Evolutionary conservation across 2,888 invertebrate genomes (phyloP).

Genomic region (Cephonodes hylas): DNA sequence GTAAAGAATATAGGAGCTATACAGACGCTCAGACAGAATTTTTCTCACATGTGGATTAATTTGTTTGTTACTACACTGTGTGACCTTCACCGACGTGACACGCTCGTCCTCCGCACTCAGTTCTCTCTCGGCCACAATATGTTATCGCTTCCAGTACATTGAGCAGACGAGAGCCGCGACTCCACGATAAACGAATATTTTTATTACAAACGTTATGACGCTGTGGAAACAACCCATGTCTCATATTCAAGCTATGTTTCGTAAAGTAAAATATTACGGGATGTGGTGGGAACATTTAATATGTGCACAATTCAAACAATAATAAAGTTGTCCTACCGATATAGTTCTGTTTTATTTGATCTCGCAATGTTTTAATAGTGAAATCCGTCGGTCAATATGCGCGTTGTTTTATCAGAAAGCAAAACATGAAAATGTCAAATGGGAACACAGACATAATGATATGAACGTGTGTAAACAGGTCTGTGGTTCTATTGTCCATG

Average conservation of each 20-base stretch:
- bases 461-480: no score
- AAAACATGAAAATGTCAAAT: no score
- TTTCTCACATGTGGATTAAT: no score
- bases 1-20: no score
- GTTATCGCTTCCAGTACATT: constrained; percentile 7
- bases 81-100: no score
- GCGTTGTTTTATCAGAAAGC: no score
- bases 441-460: no score
- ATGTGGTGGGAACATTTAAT: not conserved
- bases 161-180: not conserved
- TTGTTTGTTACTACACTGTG: no score
- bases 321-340: not conserved
- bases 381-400: no score
- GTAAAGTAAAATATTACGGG: not conserved
- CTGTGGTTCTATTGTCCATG: no score
- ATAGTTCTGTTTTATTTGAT: not conserved
- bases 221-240: not conserved
- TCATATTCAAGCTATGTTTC: not conserved
- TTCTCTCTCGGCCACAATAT: not conserved
- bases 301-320: not conserved
- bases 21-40: no score
- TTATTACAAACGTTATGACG: not conserved
- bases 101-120: not conserved
- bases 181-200: not conserved
- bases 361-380: no score